Evolutionary conservation across 2,888 invertebrate species (phyloP).

Genomic region (Mimachlamys varia): DNA sequence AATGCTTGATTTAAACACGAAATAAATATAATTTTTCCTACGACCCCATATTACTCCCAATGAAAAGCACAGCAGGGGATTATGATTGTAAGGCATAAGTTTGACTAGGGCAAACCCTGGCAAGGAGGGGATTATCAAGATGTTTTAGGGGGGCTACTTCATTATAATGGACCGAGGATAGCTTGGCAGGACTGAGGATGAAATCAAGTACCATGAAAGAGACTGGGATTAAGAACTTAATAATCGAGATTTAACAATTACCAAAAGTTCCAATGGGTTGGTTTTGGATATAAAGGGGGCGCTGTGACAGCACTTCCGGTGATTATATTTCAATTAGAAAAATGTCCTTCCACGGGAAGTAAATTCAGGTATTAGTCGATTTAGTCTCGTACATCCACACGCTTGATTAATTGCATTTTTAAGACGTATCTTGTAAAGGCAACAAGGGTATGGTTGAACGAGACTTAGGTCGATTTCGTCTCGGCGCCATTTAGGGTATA

Average conservation of each 20-base stretch:
- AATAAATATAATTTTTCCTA: too few relatives aligned
- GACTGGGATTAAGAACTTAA: neutral
- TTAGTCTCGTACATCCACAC: too few relatives aligned
- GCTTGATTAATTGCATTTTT: too few relatives aligned
- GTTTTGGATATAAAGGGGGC: neutral
- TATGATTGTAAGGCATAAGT: neutral
- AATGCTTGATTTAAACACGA: too few relatives aligned
- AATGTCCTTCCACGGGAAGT: too few relatives aligned
- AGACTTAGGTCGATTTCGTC: neutral
- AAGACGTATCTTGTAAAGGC: too few relatives aligned
- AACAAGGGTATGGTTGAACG: too few relatives aligned
- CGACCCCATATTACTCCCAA: neutral
- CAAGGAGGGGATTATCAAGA: neutral
- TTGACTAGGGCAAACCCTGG: neutral
- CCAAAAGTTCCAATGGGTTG: neutral
- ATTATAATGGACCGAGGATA: neutral
- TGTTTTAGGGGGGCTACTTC: neutral
- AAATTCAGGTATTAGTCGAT: too few relatives aligned
- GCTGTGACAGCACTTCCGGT: neutral
- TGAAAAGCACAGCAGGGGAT: neutral
- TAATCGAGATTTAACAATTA: neutral
- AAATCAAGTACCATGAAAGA: neutral
- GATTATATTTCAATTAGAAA: neutral
- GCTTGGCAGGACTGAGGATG: neutral
- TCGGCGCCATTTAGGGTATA: neutral